These are phyloP conservation scores for Ametastegia equiseti DNA, from an alignment of 2,888 invertebrate genomes.

Conservation along the genomic window DNA sequence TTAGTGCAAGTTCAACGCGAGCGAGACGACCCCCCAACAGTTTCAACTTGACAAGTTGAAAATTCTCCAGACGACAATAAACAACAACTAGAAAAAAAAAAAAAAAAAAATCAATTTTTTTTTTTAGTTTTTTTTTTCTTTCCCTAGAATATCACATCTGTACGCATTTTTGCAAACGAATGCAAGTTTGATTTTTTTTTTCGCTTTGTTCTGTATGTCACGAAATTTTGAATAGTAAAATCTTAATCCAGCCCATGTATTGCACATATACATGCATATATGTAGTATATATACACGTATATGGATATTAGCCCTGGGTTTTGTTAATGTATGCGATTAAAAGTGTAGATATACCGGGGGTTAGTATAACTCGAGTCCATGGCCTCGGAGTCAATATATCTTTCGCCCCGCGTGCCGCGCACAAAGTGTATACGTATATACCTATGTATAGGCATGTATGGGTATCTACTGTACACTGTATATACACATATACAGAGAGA, in stretches of 20 bases:
- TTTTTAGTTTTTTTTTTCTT: no score
- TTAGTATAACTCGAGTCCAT: background rate
- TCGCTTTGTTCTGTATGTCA: no score
- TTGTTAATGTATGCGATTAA: conserved; percentile 12
- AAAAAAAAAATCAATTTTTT: background rate
- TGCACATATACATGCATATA: background rate
- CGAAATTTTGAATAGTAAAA: no score
- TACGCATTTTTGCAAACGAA: no score
- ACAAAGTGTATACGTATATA: background rate
- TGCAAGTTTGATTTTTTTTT: no score
- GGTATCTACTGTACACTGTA: background rate
- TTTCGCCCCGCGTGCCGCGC: background rate
- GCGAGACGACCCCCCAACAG: background rate
- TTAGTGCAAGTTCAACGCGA: background rate
- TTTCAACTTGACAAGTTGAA: background rate
- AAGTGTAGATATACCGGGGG: background rate
- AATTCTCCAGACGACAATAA: background rate
- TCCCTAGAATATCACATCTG: no score
- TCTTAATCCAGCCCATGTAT: no score
- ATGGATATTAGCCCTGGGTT: background rate
- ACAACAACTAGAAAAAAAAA: background rate
- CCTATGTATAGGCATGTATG: no score
- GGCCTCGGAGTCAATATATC: background rate
- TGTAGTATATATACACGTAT: background rate
- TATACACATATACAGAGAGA: background rate